Evolutionary conservation across 1,140 invertebrate species (phyloP).

Genomic region (Linepithema humile): DNA sequence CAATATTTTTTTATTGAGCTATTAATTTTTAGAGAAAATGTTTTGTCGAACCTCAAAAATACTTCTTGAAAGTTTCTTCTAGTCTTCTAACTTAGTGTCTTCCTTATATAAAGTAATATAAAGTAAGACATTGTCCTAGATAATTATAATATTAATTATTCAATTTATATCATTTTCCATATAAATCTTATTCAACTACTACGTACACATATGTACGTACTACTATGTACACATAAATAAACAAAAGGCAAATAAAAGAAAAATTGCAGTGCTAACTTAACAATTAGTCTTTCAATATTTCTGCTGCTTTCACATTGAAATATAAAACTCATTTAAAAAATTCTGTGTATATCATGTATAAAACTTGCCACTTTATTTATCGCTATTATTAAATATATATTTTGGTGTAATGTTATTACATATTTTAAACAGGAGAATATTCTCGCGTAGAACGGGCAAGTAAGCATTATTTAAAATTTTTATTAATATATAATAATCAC

Average conservation of each 20-base stretch:
- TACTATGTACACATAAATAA: no score
- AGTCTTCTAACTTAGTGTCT: background rate
- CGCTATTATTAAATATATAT: background rate
- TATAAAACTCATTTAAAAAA: no score
- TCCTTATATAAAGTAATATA: background rate
- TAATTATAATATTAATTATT: background rate
- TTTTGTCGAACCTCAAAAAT: background rate
- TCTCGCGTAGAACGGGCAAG: background rate
- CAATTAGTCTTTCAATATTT: no score
- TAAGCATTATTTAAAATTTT: background rate
- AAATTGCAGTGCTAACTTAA: no score
- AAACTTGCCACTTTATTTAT: no score
- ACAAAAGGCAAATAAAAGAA: no score
- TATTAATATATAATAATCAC: background rate
- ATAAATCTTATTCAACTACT: no score
- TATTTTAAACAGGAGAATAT: background rate
- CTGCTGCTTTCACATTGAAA: no score
- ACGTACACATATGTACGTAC: no score
- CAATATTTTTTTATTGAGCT: background rate
- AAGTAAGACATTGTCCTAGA: background rate
- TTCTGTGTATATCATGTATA: no score
- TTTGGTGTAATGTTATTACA: background rate
- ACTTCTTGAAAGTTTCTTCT: conserved; percentile 15
- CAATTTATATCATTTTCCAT: no score
- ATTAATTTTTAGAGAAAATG: background rate